phyloP scores from a whole-genome alignment of 2,888 invertebrate species.

The Hyppa rectilinea region DNA sequence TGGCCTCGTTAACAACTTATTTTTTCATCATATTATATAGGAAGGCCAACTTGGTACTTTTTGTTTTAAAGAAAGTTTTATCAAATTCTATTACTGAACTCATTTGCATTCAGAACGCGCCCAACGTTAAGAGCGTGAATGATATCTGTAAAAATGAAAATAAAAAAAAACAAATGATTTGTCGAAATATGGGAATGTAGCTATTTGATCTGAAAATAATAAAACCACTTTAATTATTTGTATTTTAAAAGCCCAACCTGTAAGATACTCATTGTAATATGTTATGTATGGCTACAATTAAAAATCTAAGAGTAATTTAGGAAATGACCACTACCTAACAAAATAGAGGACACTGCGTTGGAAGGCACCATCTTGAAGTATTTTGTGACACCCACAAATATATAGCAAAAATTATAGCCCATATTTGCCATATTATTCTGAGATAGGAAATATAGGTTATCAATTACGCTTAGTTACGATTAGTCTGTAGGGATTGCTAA shows the following conservation, averaged over 20 bases:
- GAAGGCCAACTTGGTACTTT: constrained; percentile 73
- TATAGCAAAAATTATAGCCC: not conserved
- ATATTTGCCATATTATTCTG: not conserved
- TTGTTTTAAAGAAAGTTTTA: constrained; percentile 76
- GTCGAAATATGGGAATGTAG: constrained; percentile 53
- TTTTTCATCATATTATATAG: constrained; percentile 67
- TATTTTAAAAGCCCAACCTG: no score
- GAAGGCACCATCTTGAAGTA: not conserved
- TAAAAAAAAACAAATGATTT: constrained; percentile 32
- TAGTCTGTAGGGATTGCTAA: no score
- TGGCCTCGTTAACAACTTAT: constrained; percentile 71
- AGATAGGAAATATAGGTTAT: not conserved
- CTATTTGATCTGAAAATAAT: not conserved
- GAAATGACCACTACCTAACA: not conserved
- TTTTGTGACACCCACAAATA: not conserved
- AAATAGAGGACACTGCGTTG: not conserved
- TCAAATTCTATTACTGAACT: constrained; percentile 79
- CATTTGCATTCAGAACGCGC: constrained; percentile 79
- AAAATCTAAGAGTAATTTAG: not conserved
- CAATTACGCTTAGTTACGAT: not conserved
- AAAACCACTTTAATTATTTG: not conserved
- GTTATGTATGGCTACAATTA: not conserved
- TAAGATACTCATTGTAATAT: not conserved
- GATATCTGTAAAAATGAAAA: constrained; percentile 67
- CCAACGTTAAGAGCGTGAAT: constrained; percentile 72